Evolutionary conservation across 1,140 invertebrate genomes (phyloP).

Genomic region (Pectinophora gossypiella): DNA sequence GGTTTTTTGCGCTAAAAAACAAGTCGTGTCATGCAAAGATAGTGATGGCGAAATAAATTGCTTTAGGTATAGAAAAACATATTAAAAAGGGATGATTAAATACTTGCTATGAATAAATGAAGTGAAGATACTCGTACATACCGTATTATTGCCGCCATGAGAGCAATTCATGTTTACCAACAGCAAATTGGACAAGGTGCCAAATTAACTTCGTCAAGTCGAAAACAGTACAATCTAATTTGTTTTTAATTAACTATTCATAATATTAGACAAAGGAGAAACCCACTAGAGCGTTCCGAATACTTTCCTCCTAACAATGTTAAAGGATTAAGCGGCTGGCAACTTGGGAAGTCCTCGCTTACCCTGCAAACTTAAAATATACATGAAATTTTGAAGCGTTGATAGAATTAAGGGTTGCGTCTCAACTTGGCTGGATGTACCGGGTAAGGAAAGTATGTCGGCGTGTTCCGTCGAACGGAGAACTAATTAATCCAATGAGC

Average conservation of each 20-base stretch:
- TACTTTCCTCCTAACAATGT: conserved; percentile 45
- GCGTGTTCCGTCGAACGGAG: conserved; percentile 30
- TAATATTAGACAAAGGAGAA: conserved; percentile 31
- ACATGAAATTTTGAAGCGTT: conserved; percentile 40
- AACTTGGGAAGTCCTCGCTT: conserved; percentile 27
- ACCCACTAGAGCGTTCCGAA: conserved; percentile 28
- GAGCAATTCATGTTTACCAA: too few species aligned
- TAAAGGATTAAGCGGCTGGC: conserved; percentile 44
- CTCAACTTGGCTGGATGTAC: conserved; percentile 33
- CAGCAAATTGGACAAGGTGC: neutral
- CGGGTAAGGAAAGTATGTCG: conserved; percentile 38
- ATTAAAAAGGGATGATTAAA: too few species aligned
- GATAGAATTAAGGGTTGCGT: conserved; percentile 40
- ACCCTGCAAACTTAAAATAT: conserved; percentile 44
- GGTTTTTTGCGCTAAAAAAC: too few species aligned
- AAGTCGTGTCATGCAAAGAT: too few species aligned
- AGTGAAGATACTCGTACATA: too few species aligned
- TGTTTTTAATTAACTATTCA: conserved; percentile 44
- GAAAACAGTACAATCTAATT: conserved; percentile 29
- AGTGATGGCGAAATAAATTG: too few species aligned
- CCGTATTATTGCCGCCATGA: too few species aligned
- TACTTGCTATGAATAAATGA: too few species aligned
- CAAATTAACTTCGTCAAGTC: neutral
- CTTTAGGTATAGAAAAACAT: too few species aligned
- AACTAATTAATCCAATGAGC: conserved; percentile 68